Evolutionary conservation across 2,797 vertebrate genomes (phyloP), one percentile per base, ranked within the genome.

Genomic region (Gallinago nigripennis): DNA sequence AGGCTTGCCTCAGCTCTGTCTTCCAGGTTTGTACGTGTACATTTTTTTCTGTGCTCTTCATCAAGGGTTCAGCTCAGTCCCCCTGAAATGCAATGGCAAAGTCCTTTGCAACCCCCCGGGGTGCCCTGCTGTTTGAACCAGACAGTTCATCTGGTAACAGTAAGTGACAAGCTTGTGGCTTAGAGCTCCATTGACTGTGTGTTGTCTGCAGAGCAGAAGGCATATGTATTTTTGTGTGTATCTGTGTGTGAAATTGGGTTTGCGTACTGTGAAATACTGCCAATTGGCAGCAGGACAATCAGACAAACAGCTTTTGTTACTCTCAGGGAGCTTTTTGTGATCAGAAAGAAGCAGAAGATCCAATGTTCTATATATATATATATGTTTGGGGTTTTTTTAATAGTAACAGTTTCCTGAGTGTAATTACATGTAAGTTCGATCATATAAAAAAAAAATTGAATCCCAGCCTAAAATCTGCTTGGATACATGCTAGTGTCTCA

Each of bases 91-190:
- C 57, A 53, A 33, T 43, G 65, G 19, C 28, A 61, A 81, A 92
- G 65, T 66, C 21, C 37, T 72, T 46, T 63, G 41, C 61, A 63
- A 5, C 24, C 83, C 50, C n/a, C 20, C 27, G 31, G 39, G 35
- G 31, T 76, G 48, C 28, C 31, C 35, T 69, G 61, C 43, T 79
- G 30, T 73, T 27, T 60, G 51, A 86, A 78, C 35, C 1, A 3
- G 43, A 20, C 46, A 41, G 76, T 72, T 94, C 61, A 43, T 79
- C 46, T 88, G 70, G 33, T 83, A 85, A 60, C 57, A 75, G 64
- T 79, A 84, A 76, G 28, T 78, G 89, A 76, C 54, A 82, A 88
- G 25, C 63, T 88, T 56, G n/a, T 94, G 56, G 31, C 81, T 92
- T 72, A 64, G 60, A 68, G 71, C 66, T 91, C 46, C 35, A 17